Evolutionary conservation across 2,888 invertebrate genomes (phyloP).

Genomic region (Drosophila parthenogenetica): DNA sequence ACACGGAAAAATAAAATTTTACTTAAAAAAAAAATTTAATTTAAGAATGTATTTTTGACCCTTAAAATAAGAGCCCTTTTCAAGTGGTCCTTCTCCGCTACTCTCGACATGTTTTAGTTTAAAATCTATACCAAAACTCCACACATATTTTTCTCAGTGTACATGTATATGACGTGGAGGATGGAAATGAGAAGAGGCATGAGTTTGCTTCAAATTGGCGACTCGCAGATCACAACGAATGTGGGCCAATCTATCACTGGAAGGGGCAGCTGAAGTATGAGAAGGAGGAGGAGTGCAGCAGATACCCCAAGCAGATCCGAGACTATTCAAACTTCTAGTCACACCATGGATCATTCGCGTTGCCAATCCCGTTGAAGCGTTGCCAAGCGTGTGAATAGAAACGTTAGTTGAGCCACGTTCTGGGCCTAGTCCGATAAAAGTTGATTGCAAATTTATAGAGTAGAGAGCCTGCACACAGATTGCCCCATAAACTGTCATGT

Average conservation of each 20-base stretch:
- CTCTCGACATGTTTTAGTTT: no score
- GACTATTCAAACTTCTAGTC: conserved; percentile 55
- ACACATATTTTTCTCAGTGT: neutral
- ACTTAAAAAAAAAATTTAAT: no score
- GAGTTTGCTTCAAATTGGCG: conserved; percentile 47
- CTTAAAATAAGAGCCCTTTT: no score
- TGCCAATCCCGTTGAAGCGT: conserved; percentile 39
- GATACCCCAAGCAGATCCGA: neutral
- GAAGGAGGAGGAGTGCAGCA: conserved; percentile 2
- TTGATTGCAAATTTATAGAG: conserved; percentile 80
- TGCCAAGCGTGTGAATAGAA: conserved; percentile 76
- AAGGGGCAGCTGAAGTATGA: conserved; percentile 30
- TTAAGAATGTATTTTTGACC: no score
- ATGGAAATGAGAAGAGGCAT: neutral
- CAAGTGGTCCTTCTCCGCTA: no score
- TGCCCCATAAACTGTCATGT: conserved; percentile 70
- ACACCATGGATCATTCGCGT: conserved; percentile 56
- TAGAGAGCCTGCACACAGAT: conserved; percentile 59
- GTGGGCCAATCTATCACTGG: conserved; percentile 80
- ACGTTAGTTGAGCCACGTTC: conserved; percentile 80
- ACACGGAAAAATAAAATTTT: conserved; percentile 10
- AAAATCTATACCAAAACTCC: no score
- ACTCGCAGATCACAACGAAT: conserved; percentile 66
- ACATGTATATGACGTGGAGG: neutral
- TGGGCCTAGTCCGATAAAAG: conserved; percentile 73